Evolutionary conservation across 2,113 vertebrate species (phyloP).

Genomic region (Zosterops lateralis): DNA sequence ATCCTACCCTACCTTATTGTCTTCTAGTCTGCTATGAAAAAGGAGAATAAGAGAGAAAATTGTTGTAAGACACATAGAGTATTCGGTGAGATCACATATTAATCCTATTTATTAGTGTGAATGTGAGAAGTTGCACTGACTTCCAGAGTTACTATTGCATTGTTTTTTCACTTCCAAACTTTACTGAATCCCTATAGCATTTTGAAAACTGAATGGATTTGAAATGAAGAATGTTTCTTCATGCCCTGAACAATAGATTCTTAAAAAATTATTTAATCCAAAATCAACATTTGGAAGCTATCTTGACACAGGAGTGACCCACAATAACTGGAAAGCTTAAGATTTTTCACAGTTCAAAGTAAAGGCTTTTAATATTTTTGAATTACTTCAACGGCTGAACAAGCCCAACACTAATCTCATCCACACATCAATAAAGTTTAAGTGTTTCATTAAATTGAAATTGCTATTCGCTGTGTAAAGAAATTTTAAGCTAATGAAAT

Average conservation of each 20-base stretch:
- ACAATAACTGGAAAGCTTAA: conserved; percentile 54
- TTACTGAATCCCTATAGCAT: not conserved
- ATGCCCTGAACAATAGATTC: conserved; percentile 26
- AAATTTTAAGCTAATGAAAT: conserved; percentile 40
- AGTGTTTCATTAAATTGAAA: conserved; percentile 61
- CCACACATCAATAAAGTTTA: conserved; percentile 49
- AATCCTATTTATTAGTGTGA: not conserved
- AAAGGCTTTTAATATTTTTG: conserved; percentile 51
- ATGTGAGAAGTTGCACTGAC: not conserved
- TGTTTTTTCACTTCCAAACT: not conserved
- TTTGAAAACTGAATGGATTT: not conserved
- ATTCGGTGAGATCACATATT: not conserved
- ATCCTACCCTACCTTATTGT: fast-evolving
- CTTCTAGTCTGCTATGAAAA: not conserved
- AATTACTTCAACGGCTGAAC: not conserved
- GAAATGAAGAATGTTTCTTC: conserved; percentile 9
- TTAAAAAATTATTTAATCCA: conserved; percentile 32
- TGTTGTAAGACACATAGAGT: not conserved
- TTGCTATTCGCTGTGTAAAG: not conserved
- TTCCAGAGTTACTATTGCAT: not conserved
- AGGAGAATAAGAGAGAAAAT: not conserved
- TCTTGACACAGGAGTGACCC: conserved; percentile 39
- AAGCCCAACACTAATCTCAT: conserved; percentile 27
- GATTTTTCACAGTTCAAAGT: conserved; percentile 59
- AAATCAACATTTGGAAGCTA: conserved; percentile 68